Evolutionary conservation across 53 echinoderm and acorn worm species (phyloP).

Genomic region (Astropecten irregularis): DNA sequence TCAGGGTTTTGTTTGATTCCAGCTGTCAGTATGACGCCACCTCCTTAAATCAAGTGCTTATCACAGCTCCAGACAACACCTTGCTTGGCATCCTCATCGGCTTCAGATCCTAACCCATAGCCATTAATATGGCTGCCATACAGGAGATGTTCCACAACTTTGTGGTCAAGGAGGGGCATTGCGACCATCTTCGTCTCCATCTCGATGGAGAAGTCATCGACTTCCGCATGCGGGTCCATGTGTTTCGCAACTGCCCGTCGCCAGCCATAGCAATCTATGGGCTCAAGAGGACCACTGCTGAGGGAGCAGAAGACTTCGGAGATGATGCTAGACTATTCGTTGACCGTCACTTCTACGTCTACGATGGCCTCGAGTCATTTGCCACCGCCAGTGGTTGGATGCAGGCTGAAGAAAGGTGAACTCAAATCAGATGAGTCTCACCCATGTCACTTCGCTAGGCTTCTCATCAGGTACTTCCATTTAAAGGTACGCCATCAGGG

Average conservation of each 20-base stretch:
- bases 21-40: too few relatives aligned
- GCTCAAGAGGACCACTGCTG: slow-evolving; percentile 40
- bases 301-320: slow-evolving; percentile 16
- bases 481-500: slow-evolving; percentile 43
- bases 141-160: slow-evolving; percentile 43
- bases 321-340: slow-evolving; percentile 26
- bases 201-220: slow-evolving; percentile 35
- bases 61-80: slow-evolving; percentile 40
- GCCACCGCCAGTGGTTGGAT: slow-evolving; percentile 30
- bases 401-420: slow-evolving; percentile 18
- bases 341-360: slow-evolving; percentile 51
- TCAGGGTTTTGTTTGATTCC: too few relatives aligned
- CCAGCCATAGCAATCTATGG: slow-evolving; percentile 57
- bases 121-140: slow-evolving; percentile 25
- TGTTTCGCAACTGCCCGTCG: slow-evolving; percentile 55
- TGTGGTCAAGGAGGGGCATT: slow-evolving; percentile 1
- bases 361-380: slow-evolving; percentile 13
- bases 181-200: slow-evolving; percentile 50
- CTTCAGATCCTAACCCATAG: too few relatives aligned
- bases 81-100: slow-evolving; percentile 49
- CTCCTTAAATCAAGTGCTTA: too few relatives aligned
- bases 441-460: slow-evolving; percentile 26
- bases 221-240: slow-evolving; percentile 55
- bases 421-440: not conserved
- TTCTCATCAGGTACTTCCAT: slow-evolving; percentile 46